Base-by-base conservation (phyloP, 2,113 vertebrate genomes). In the Galeopterus variegatus region DNA sequence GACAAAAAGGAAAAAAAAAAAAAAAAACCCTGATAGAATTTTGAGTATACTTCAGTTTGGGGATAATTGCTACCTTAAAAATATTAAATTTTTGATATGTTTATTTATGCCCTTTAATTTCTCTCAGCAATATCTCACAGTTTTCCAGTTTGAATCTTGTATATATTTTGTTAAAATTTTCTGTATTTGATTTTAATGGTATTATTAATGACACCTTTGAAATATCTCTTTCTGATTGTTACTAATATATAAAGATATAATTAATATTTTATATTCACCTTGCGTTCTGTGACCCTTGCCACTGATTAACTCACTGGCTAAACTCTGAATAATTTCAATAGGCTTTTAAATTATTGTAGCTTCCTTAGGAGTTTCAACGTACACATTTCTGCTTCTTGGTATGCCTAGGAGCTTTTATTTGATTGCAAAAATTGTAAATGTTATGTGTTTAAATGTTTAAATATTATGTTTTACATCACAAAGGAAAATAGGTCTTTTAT, bases 121-220 rank as follows among this genome's bases (percentile, higher is more conserved):
- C 5, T 87, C 50, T 73, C 24, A 69, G 31, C 10, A 58, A 67
- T 65, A 58, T 82, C 36, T 60, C 60, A 18, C 58, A 73, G 8
- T 70, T 90, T 93, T 81, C n/a, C 80, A 26, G 21, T 80, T 86
- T 80, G 24, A 90, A 67, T 23, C 7, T 73, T 86, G 14, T 7
- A 93, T 15, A 19, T 77, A 50, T 31, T 77, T 93, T 90, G 8
- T 73, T 90, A 67, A 50, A 26, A n/a, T 75, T 52, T 67, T 96
- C 14, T 45, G 24, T 60, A 26, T 94, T 90, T 80, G 4, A 76
- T 70, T 90, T 73, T 85, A 18, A 41, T 67, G 15, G 2, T 36
- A 33, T 67, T 75, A 60, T 60, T 26, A 79, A 21, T 69, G 4
- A 52, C 1, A 88, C 0, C 31, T 85, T 90, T 65, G 73, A 85